phyloP scores from a whole-genome alignment of 2,797 vertebrate species.

The Mormyrops attenuatus region DNA sequence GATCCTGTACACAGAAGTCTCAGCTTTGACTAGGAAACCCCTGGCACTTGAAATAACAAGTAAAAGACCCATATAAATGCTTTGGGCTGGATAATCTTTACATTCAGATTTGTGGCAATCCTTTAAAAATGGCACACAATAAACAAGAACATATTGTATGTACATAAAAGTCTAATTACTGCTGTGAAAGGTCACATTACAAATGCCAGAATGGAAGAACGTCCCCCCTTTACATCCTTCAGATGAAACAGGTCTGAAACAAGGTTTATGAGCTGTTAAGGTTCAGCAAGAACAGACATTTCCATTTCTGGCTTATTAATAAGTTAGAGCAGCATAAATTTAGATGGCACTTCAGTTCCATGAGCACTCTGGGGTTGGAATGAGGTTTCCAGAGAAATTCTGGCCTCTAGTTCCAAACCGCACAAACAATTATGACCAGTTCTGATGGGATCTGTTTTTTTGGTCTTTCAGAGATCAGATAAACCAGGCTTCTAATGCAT shows the following conservation, averaged over 20 bases:
- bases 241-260: neutral
- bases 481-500: neutral
- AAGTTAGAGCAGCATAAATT: neutral
- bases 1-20: neutral
- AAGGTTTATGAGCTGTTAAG: neutral
- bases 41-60: neutral
- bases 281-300: neutral
- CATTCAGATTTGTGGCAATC: neutral
- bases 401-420: neutral
- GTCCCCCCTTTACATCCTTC: neutral
- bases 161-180: neutral
- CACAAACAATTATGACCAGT: neutral
- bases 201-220: neutral
- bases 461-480: neutral
- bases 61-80: neutral
- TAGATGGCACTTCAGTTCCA: neutral
- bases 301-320: conserved; percentile 4
- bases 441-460: neutral
- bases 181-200: neutral
- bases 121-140: neutral
- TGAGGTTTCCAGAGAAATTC: neutral
- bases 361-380: neutral
- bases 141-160: neutral
- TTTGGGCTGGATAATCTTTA: neutral
- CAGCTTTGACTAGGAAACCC: neutral